Base-by-base conservation (phyloP, 2,888 invertebrate genomes). In the Spodoptera littoralis region DNA sequence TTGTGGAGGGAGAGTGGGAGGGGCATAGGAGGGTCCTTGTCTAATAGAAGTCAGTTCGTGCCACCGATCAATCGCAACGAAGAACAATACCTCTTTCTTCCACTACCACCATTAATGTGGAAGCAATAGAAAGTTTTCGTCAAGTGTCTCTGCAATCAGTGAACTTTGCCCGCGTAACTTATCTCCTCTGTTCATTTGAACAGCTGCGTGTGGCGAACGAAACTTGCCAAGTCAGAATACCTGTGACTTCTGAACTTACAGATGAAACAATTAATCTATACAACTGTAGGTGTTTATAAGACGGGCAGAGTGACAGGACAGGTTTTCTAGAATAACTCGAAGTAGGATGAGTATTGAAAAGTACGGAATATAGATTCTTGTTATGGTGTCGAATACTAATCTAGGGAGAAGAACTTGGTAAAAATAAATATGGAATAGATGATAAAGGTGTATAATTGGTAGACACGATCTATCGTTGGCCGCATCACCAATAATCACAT, bases 91-190 rank as follows among this genome's bases (percentile, higher is more conserved):
- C 46, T 61, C 53, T 67, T 67, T 62, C 76, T 76, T 77, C 73
- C 69, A 66, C 70, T 76, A 74, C 65, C 77, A 61, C 69, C 75
- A 77, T 77, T 77, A 82, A 79, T 77, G 77, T 59, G 70, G 81
- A 76, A 83, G 74, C 77, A 78, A 84, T 84, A 80, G 60, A 81
- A 85, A 84, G 78, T 83, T 84, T 68, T 60, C 73, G 69, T 75
- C 73, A 77, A 82, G 79, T 80, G 82, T 79, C 79, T 77, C 78
- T 81, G 73, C 81, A 78, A 84, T 79, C 80, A 82, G 66, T 60
- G 70, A 84, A 84, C 77, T 84, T 81, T 24, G 53, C 44, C 65
- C 64, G 62, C 67, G 69, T 54, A 62, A 72, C 68, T 76, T 73
- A 60, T 66, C 65, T 71, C 54, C 60, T 64, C 22, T 65, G 55